Base-by-base conservation (phyloP, 1,140 invertebrate species). In the Tetramorium parvispinum region DNA sequence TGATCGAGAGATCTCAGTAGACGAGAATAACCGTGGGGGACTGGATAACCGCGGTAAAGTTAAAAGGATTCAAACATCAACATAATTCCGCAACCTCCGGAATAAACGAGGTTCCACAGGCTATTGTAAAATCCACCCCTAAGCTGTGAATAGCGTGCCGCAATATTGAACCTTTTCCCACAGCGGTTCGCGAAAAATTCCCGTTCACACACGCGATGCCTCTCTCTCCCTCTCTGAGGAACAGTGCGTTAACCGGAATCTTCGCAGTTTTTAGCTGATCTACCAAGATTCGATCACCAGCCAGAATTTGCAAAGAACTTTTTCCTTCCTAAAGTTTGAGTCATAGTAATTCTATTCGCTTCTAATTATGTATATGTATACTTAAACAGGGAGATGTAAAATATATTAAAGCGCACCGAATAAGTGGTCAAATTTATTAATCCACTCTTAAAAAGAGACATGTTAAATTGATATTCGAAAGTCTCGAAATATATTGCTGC, bases 121-220 rank as follows among this genome's bases (percentile, higher is more conserved):
- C 37, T 43, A 83, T 92, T 90, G 71, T 63, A 65, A 71, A 66
- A n/a, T 65, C 5, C 16, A 21, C 16, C 27, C 66, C 32, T 89
- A 85, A 85, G 82, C 73, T 78, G 40, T 40, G 73, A 85, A 89
- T 91, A 68, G 89, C 87, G 87, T 85, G 83, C 49, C 43, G 16
- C 11, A n/a, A 53, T 82, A 88, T 63, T 40, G 70, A 51, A 43
- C 61, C 32, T 81, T 76, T 75, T 53, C 61, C 78, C 11, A 63
- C 18, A 13, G 0, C 8, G 2, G 24, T 43, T 53, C 53, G 24
- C 24, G 24, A 24, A 46, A 70, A 49, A 79, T 63, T 13, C n/a
- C 21, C 37, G 24, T 24, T 43, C 49, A 21, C 51, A 40, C 79
- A 82, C 66, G 79, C 79, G 66, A 82, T 73, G 16, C 18, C 53